Conservation (phyloP, 2,113 vertebrate species). For the Lates calcarifer region DNA sequence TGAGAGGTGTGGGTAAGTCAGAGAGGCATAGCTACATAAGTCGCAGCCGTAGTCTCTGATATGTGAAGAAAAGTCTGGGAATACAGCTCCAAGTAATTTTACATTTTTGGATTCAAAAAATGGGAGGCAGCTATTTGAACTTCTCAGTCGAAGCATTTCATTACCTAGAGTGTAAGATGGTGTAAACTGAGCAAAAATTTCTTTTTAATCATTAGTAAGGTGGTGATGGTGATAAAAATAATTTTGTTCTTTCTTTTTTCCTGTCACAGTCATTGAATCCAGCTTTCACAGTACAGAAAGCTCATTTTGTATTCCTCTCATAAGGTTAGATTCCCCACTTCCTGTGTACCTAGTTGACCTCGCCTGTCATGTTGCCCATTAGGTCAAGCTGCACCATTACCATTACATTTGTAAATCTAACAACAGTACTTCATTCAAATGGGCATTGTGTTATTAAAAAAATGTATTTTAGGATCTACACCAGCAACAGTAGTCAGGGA, state of each 20-base stretch:
- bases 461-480: not conserved
- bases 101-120: constrained; percentile 6
- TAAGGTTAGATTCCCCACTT: not conserved
- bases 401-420: not conserved
- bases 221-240: not conserved
- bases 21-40: constrained; percentile 1
- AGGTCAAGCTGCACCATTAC: not conserved
- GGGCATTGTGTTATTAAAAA: not conserved
- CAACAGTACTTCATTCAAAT: not conserved
- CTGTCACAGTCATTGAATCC: not conserved
- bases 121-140: constrained; percentile 4
- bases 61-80: constrained; percentile 25
- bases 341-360: not conserved
- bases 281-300: not conserved
- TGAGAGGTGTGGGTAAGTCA: constrained; percentile 39
- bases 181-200: not conserved
- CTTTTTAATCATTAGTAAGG: not conserved
- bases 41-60: constrained; percentile 22
- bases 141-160: not conserved
- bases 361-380: not conserved
- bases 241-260: not conserved
- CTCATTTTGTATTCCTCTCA: not conserved
- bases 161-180: not conserved
- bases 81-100: constrained; percentile 5
- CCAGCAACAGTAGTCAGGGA: not conserved